Conservation (phyloP, 1,140 invertebrate genomes). For the Lepidostoma basale region DNA sequence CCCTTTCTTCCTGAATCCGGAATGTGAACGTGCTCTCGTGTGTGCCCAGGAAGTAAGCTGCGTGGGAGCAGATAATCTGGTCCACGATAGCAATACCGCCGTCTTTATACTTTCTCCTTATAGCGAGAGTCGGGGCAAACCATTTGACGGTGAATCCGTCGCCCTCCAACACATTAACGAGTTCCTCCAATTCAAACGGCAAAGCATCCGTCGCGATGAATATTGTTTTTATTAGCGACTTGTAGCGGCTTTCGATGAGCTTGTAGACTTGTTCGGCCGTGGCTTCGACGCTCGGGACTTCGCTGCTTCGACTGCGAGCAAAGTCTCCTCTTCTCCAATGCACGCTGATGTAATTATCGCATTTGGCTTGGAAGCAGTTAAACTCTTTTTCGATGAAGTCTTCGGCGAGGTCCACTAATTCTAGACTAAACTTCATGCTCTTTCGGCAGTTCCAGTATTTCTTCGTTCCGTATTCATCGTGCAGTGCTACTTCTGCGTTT, state of each 20-base stretch:
- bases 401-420: constrained; percentile 72
- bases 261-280: constrained; percentile 74
- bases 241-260: constrained; percentile 58
- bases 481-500: constrained; percentile 87
- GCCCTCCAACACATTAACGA: constrained; percentile 52
- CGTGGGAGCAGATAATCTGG: constrained; percentile 92
- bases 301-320: constrained; percentile 66
- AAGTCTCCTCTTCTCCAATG: constrained; percentile 90
- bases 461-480: constrained; percentile 82
- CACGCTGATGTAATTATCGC: constrained; percentile 78
- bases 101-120: constrained; percentile 71
- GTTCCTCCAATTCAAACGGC: constrained; percentile 63
- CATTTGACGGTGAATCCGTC: constrained; percentile 48
- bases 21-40: constrained; percentile 95
- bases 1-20: constrained; percentile 95
- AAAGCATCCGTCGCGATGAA: constrained; percentile 87
- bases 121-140: constrained; percentile 53
- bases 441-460: constrained; percentile 86
- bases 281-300: constrained; percentile 74
- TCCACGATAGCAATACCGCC: constrained; percentile 94
- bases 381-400: constrained; percentile 73
- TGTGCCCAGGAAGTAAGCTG: constrained; percentile 89
- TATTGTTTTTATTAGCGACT: constrained; percentile 51
- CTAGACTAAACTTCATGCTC: constrained; percentile 87
- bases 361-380: constrained; percentile 67